Percentiles rank a stretch among this genome's conserved stretches.
These are phyloP conservation scores for Scaptomyza polygonia DNA, from an alignment of 2,888 invertebrate genomes.

Conservation along the genomic window DNA sequence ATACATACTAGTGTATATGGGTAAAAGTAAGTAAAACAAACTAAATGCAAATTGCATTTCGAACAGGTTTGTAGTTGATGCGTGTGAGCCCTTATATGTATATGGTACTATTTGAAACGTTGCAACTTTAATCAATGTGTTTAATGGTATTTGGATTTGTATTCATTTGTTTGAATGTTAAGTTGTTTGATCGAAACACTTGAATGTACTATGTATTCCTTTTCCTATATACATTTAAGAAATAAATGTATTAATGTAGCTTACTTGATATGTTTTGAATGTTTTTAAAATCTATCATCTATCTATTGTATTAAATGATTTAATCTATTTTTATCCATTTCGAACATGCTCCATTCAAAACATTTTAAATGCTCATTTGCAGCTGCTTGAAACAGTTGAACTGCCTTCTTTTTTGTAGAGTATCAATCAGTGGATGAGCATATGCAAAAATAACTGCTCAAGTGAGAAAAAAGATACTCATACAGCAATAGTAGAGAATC, in stretches of 20 bases:
- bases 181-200: too few species aligned
- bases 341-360: background rate
- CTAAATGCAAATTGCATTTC: background rate
- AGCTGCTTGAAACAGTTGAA: constrained; percentile 37
- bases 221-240: too few species aligned
- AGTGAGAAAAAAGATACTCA: background rate
- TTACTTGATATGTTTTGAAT: too few species aligned
- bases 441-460: constrained; percentile 65
- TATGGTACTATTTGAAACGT: background rate
- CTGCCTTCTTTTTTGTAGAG: background rate
- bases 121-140: background rate
- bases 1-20: constrained; percentile 12
- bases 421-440: constrained; percentile 52
- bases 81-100: constrained; percentile 8
- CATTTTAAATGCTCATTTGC: constrained; percentile 33
- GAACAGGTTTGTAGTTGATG: too few species aligned
- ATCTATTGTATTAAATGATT: too few species aligned
- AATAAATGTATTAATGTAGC: too few species aligned
- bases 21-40: constrained; percentile 11
- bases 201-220: too few species aligned
- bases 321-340: too few species aligned
- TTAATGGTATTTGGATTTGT: too few species aligned
- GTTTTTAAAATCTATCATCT: too few species aligned
- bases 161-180: too few species aligned
- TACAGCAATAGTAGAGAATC: constrained; percentile 18